These are phyloP conservation scores for Hypsibius dujardini DNA, from an alignment of 1,140 invertebrate genomes.

Conservation along the genomic window DNA sequence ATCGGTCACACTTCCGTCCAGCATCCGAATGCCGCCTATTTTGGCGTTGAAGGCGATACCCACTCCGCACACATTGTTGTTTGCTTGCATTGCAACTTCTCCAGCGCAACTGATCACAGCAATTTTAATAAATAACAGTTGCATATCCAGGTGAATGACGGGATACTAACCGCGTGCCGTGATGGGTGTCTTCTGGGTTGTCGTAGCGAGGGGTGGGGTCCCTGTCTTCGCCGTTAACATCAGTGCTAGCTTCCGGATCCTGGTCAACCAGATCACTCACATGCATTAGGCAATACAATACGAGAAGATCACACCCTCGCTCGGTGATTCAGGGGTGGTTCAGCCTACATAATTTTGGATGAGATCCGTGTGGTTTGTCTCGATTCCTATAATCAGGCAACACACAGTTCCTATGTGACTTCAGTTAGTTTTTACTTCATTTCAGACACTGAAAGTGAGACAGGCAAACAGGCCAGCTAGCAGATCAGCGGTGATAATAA, in stretches of 20 bases:
- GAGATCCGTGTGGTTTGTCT: conserved; percentile 30
- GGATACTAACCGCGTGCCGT: conserved; percentile 35
- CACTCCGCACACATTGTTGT: conserved; percentile 34
- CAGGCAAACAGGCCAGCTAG: too few species aligned
- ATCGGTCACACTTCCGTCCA: conserved; percentile 95
- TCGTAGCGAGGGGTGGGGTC: conserved; percentile 36
- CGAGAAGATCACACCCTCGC: too few species aligned
- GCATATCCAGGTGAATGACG: too few species aligned
- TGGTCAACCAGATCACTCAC: too few species aligned
- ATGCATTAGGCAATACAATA: too few species aligned
- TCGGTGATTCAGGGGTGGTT: too few species aligned
- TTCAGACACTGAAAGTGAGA: too few species aligned
- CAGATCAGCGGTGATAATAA: too few species aligned
- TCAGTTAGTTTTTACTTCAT: too few species aligned
- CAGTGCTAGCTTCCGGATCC: conserved; percentile 34
- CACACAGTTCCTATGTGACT: conserved; percentile 20
- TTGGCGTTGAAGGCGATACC: conserved; percentile 77
- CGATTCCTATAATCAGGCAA: conserved; percentile 22
- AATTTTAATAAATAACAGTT: too few species aligned
- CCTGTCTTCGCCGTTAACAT: conserved; percentile 33
- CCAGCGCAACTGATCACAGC: too few species aligned
- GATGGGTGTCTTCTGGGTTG: conserved; percentile 25
- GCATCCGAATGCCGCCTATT: conserved; percentile 89
- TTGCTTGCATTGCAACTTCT: conserved; percentile 35
- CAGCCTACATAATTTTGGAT: conserved; percentile 31